Evolutionary conservation across 2,888 invertebrate species (phyloP).

Genomic region (Papilio protenor): DNA sequence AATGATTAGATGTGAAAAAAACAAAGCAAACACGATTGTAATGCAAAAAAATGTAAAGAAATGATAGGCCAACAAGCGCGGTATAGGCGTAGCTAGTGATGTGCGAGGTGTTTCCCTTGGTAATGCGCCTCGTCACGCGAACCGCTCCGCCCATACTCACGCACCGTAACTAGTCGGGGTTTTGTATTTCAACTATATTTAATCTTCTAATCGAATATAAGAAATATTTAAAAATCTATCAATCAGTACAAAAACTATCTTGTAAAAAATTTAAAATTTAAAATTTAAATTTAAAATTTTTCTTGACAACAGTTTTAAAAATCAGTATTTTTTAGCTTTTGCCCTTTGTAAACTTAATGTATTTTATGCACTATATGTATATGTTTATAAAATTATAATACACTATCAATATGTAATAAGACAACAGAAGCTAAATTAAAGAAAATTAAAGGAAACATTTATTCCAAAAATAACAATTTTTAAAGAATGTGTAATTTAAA

Average conservation of each 20-base stretch:
- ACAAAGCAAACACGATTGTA: neutral
- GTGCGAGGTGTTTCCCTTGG: conserved; percentile 78
- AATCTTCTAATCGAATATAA: neutral
- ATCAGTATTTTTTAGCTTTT: too few species aligned
- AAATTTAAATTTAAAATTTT: too few species aligned
- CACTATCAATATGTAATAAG: too few species aligned
- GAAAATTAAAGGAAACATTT: neutral
- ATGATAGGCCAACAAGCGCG: conserved; percentile 54
- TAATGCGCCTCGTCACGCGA: conserved; percentile 79
- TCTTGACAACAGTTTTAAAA: too few species aligned
- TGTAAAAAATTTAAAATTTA: too few species aligned
- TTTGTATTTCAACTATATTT: conserved; percentile 29
- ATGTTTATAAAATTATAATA: too few species aligned
- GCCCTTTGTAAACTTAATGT: too few species aligned
- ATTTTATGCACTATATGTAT: too few species aligned
- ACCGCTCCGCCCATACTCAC: conserved; percentile 79
- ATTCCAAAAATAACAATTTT: neutral
- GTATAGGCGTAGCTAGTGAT: conserved; percentile 81
- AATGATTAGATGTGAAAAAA: conserved; percentile 7
- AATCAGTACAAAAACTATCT: too few species aligned
- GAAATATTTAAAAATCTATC: neutral
- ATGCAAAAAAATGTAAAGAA: conserved; percentile 47
- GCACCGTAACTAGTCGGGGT: conserved; percentile 54
- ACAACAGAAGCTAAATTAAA: too few species aligned
- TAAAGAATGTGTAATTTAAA: neutral